Evolutionary conservation across 2,113 vertebrate species (phyloP).

Genomic region (Galbula dea): DNA sequence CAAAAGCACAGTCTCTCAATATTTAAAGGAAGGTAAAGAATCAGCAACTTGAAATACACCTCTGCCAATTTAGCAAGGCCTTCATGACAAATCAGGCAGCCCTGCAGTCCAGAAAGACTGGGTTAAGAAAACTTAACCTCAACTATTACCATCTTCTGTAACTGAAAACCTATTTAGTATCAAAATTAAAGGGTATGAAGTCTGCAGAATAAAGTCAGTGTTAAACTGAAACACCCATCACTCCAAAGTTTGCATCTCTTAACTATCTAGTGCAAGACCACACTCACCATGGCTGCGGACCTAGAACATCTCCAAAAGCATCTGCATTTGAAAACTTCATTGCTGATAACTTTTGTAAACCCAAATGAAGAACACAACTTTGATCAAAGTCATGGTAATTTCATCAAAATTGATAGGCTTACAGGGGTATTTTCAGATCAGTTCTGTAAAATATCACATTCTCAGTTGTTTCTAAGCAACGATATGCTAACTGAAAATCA

Average conservation of each 20-base stretch:
- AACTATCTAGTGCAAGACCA: neutral
- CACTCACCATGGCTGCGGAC: neutral
- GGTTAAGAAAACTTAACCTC: neutral
- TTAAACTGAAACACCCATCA: neutral
- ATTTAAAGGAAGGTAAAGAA: neutral
- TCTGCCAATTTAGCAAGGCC: neutral
- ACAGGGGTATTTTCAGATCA: constrained; percentile 46
- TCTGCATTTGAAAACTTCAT: neutral
- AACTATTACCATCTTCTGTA: neutral
- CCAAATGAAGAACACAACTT: constrained; percentile 9
- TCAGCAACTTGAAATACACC: neutral
- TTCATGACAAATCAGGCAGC: neutral
- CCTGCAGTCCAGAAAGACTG: neutral
- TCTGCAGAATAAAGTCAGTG: neutral
- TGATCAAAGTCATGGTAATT: neutral
- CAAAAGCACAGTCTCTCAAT: neutral
- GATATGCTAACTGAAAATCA: constrained; percentile 24
- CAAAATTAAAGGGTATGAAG: neutral
- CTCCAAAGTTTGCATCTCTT: neutral
- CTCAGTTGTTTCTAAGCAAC: constrained; percentile 57
- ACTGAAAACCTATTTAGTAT: neutral
- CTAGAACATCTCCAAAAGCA: neutral
- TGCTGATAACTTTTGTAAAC: neutral
- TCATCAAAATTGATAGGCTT: neutral
- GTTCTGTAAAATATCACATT: constrained; percentile 25